Percentiles rank a stretch among this genome's conserved stretches.
These are phyloP conservation scores for Cosmia trapezina DNA, from an alignment of 2,888 invertebrate genomes.

Conservation along the genomic window DNA sequence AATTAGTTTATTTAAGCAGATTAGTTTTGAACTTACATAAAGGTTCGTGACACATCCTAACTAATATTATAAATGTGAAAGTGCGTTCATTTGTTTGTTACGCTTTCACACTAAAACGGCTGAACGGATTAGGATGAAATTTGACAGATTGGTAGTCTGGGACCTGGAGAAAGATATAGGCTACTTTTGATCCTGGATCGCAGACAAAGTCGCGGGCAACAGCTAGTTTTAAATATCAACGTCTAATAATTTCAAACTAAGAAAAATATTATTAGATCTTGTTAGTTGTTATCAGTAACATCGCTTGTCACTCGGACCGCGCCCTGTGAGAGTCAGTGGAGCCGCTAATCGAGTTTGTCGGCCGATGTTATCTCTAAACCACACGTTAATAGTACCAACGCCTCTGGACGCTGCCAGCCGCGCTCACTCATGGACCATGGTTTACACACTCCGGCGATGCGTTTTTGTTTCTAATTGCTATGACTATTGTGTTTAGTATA, in stretches of 20 bases:
- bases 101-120: no score
- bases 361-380: constrained; percentile 88
- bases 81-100: no score
- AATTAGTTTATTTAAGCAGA: not conserved
- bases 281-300: constrained; percentile 24
- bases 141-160: no score
- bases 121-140: no score
- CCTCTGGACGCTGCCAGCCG: constrained; percentile 68
- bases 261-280: not conserved
- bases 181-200: no score
- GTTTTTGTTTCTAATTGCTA: constrained; percentile 38
- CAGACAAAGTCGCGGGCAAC: no score
- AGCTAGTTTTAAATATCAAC: not conserved
- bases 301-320: constrained; percentile 65
- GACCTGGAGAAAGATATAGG: no score
- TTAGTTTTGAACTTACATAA: not conserved
- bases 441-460: constrained; percentile 9
- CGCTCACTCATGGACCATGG: constrained; percentile 53
- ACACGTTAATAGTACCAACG: constrained; percentile 87
- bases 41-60: not conserved
- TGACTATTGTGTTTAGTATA: constrained; percentile 19
- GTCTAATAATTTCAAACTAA: not conserved
- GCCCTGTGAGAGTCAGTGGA: constrained; percentile 77
- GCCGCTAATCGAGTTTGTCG: constrained; percentile 90
- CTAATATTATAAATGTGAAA: no score